These are phyloP conservation scores for Patiria pectinifera DNA, from an alignment of 53 echinoderm and acorn worm genomes.

Conservation along the genomic window DNA sequence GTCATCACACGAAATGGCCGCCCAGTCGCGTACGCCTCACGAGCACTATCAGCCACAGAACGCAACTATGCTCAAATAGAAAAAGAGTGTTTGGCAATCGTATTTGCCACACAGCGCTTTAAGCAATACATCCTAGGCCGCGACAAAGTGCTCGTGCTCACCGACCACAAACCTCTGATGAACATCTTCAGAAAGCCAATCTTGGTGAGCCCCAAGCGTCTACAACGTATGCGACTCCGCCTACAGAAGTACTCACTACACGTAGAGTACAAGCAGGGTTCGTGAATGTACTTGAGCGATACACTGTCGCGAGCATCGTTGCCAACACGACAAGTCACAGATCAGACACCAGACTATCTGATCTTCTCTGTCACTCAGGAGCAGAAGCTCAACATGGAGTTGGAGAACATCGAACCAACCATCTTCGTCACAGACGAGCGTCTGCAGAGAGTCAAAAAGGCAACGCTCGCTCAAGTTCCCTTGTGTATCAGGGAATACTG, in stretches of 20 bases:
- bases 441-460: constrained; percentile 37
- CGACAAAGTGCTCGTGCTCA: constrained; percentile 47
- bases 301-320: too few relatives aligned
- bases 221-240: constrained; percentile 61
- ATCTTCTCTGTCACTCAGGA: too few relatives aligned
- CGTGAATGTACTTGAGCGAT: too few relatives aligned
- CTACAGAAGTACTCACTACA: constrained; percentile 74
- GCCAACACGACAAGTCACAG: too few relatives aligned
- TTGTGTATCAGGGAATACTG: constrained; percentile 52
- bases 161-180: constrained; percentile 70
- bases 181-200: constrained; percentile 65
- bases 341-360: too few relatives aligned
- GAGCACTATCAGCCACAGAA: constrained; percentile 61
- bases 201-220: constrained; percentile 41
- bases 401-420: constrained; percentile 12
- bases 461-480: constrained; percentile 24
- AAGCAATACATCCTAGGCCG: constrained; percentile 62
- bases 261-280: too few relatives aligned
- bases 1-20: too few relatives aligned
- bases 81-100: constrained; percentile 68
- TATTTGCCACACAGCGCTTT: constrained; percentile 64
- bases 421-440: constrained; percentile 43
- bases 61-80: constrained; percentile 64
- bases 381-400: constrained; percentile 17
- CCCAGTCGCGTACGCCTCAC: too few relatives aligned